Evolutionary conservation across 2,113 vertebrate genomes (phyloP).

Genomic region (Thryonomys swinderianus): DNA sequence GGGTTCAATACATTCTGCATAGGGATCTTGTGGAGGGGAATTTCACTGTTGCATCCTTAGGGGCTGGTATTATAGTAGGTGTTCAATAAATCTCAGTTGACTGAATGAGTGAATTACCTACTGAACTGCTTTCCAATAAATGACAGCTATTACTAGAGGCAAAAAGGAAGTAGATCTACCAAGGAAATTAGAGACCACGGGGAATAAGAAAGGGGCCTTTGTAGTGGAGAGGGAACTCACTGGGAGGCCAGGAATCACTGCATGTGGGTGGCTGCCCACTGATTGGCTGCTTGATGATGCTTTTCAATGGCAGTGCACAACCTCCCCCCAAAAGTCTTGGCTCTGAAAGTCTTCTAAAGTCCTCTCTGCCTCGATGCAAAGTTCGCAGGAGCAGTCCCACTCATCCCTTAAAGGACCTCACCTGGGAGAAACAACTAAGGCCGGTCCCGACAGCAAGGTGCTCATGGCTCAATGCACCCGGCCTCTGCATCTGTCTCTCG

Average conservation of each 20-base stretch:
- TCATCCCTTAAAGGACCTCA: not conserved
- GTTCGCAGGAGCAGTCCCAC: not conserved
- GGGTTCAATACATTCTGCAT: not conserved
- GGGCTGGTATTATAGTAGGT: not conserved
- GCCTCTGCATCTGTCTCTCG: not conserved
- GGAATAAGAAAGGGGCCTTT: not conserved
- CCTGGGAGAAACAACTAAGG: not conserved
- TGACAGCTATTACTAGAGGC: not conserved
- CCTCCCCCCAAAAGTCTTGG: too few relatives aligned
- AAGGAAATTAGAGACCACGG: not conserved
- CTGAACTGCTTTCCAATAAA: not conserved
- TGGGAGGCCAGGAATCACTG: not conserved
- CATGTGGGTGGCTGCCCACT: not conserved
- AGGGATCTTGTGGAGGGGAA: not conserved
- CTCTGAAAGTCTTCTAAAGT: slow-evolving; percentile 29
- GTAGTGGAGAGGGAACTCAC: not conserved
- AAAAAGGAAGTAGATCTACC: not conserved
- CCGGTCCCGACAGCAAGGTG: accelerated
- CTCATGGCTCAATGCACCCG: not conserved
- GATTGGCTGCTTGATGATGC: not conserved
- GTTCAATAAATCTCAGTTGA: not conserved
- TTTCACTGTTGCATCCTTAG: not conserved
- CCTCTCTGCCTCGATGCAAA: not conserved
- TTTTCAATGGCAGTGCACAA: not conserved
- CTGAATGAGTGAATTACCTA: not conserved